Evolutionary conservation across 1,140 invertebrate species (phyloP), one percentile per base, ranked within the genome.

Genomic region (Anastatus disparis): DNA sequence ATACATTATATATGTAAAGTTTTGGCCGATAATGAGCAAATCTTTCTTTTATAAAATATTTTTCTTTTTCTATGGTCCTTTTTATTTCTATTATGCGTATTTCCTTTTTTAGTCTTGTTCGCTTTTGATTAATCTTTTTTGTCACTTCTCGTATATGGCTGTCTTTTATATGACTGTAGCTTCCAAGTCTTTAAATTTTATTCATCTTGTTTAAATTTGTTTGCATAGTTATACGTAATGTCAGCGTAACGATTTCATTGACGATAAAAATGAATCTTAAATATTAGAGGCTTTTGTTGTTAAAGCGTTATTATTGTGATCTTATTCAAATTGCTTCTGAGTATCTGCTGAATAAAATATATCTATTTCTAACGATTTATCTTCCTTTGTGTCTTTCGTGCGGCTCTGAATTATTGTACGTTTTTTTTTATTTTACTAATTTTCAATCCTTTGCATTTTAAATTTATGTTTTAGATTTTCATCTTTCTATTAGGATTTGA

Each of bases 1-100:
- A 52, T 64, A 29, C 64, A 74, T 76, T 76, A 74, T 71, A 52
- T 27, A n/a, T n/a, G n/a, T n/a, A 46, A 3, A 50, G 68, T 65
- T 62, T 52, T 26, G 40, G 38, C 22, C 69, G 65, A 76, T 73
- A 74, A 71, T 71, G 50, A 74, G 65, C 53, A 12, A 65, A 17
- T 56, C 24, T 50, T 46, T 3, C 40, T 31, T 24, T 24, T 24
- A n/a, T 44, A 8, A 2, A 22, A 6, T 4, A 3, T 13, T 3
- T 4, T 22, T 20, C 24, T 48, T 15, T 53, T 53, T 53, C 50
- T 20, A 10, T 53, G 17, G 4, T 50, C 17, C 17, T 50, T 20
- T 20, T 9, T 17, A 13, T 24, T 17, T 17, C 22, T 24, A 24
- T 50, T 17, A 2, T 17, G 13, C 4, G 7, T 17, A 24, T 50